Conservation (phyloP, 2,797 vertebrate genomes). For the Euphonia xanthogaster region DNA sequence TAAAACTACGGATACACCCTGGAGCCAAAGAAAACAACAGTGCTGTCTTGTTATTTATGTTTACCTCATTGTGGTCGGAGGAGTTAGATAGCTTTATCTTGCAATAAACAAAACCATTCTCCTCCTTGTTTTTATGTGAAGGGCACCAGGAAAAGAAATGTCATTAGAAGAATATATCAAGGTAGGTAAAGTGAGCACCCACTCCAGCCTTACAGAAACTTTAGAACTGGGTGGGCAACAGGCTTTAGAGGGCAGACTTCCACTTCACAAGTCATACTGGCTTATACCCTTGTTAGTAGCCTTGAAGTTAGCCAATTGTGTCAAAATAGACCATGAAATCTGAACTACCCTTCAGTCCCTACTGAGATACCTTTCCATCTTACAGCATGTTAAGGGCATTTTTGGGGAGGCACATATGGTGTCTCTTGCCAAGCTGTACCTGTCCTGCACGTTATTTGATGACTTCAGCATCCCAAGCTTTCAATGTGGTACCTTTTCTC, state of each 20-base stretch:
- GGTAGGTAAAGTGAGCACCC: not conserved
- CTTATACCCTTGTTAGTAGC: not conserved
- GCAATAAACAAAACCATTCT: constrained; percentile 20
- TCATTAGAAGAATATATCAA: not conserved
- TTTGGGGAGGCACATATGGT: not conserved
- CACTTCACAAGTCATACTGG: not conserved
- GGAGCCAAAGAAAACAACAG: constrained; percentile 25
- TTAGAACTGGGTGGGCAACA: not conserved
- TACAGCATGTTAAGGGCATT: not conserved
- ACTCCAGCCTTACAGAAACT: not conserved
- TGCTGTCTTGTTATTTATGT: not conserved
- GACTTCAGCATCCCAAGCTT: not conserved
- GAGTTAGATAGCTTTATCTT: constrained; percentile 32
- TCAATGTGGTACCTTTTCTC: not conserved
- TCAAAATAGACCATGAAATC: constrained; percentile 55
- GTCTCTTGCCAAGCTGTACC: not conserved
- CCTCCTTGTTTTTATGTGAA: constrained; percentile 7
- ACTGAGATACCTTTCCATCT: not conserved
- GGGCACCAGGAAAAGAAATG: constrained; percentile 33
- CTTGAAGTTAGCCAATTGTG: constrained; percentile 28
- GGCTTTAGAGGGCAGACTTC: not conserved
- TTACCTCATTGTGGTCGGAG: not conserved
- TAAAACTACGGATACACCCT: constrained; percentile 29
- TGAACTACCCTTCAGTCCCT: constrained; percentile 65
- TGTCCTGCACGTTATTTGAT: not conserved